These are phyloP conservation scores for Drosophila histrio DNA, from an alignment of 2,888 invertebrate genomes.

Conservation along the genomic window DNA sequence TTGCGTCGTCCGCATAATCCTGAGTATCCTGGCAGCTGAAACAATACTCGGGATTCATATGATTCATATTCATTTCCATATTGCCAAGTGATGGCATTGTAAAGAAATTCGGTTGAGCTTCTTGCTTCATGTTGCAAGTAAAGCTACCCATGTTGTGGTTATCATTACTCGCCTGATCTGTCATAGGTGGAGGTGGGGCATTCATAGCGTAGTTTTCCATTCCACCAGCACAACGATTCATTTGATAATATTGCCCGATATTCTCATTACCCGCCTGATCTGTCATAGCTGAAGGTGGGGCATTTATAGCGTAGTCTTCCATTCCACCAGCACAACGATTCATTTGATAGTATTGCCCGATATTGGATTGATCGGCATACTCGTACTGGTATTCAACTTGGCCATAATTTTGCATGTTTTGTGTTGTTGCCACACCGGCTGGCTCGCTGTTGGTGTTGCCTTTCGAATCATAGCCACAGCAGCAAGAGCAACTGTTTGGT, in stretches of 20 bases:
- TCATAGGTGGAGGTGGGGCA: neutral
- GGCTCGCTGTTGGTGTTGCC: neutral
- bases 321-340: neutral
- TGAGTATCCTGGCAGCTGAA: neutral
- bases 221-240: neutral
- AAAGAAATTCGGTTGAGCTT: neutral
- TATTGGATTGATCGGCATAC: neutral
- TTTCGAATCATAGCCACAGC: neutral
- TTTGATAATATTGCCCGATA: neutral
- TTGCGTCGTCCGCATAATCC: neutral
- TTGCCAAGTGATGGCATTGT: neutral
- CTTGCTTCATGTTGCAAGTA: neutral
- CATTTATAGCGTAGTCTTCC: neutral
- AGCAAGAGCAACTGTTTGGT: neutral
- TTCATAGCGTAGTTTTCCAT: neutral
- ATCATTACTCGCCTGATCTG: neutral
- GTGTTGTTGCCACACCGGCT: neutral
- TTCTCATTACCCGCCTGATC: neutral
- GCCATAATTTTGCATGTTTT: neutral
- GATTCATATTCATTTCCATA: neutral
- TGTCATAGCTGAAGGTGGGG: neutral
- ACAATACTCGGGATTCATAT: neutral
- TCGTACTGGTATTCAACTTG: slow-evolving; percentile 1
- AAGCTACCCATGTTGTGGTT: neutral
- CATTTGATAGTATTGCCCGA: neutral